Conservation (phyloP, 2,888 invertebrate species). For the Protodeltote pygarga region DNA sequence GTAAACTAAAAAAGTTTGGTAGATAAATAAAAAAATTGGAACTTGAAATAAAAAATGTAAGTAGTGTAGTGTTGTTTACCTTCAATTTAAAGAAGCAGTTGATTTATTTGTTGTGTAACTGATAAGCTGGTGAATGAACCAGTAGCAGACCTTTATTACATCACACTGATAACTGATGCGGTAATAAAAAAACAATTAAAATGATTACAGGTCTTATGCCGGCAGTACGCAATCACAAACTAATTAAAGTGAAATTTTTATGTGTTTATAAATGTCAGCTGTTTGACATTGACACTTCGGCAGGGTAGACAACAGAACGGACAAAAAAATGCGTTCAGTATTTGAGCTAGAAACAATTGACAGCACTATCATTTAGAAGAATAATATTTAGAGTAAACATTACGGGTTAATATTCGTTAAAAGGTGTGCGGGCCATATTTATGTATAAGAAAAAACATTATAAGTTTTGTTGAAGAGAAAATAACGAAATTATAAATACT, state of each 20-base stretch:
- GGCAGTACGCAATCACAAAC: constrained; percentile 17
- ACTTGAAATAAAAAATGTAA: not conserved
- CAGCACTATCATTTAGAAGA: not conserved
- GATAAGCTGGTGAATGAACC: constrained; percentile 38
- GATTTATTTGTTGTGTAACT: constrained; percentile 17
- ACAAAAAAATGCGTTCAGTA: constrained; percentile 23
- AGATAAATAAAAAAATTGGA: not conserved
- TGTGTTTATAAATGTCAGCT: constrained; percentile 7
- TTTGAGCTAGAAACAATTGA: not conserved
- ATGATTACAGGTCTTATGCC: constrained; percentile 35
- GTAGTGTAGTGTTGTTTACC: too few species aligned
- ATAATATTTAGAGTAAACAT: too few species aligned
- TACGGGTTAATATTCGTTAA: too few species aligned
- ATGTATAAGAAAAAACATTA: too few species aligned
- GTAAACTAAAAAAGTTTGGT: not conserved
- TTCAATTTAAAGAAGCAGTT: constrained; percentile 6
- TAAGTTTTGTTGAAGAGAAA: too few species aligned
- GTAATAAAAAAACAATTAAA: constrained; percentile 50
- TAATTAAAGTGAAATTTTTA: not conserved
- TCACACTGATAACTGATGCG: constrained; percentile 52
- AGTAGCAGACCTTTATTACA: constrained; percentile 52
- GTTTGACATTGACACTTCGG: constrained; percentile 42
- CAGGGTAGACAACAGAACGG: constrained; percentile 38
- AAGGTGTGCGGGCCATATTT: too few species aligned
- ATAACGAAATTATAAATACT: too few species aligned